These are phyloP conservation scores for Ciconia boyciana DNA, from an alignment of 2,113 vertebrate genomes.

Conservation along the genomic window DNA sequence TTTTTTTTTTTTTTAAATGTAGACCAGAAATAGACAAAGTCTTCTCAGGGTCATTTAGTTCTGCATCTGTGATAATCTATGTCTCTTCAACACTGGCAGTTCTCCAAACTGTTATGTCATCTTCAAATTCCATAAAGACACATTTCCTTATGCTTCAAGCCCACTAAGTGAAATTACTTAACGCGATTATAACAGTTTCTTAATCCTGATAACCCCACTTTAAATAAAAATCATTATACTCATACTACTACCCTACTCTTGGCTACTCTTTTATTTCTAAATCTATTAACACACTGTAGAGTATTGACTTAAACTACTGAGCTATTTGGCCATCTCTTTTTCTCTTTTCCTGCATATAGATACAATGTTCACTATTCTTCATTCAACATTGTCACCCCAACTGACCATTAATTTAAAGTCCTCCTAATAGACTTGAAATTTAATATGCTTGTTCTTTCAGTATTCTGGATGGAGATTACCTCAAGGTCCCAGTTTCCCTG, in stretches of 20 bases:
- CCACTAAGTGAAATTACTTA: neutral
- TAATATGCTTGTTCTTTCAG: neutral
- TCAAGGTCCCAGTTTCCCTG: neutral
- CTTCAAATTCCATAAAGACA: neutral
- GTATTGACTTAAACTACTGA: neutral
- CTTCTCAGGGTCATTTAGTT: neutral
- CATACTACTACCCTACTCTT: neutral
- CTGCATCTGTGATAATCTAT: neutral
- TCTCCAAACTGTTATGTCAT: neutral
- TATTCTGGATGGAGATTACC: neutral
- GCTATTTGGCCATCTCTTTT: neutral
- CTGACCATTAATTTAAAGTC: neutral
- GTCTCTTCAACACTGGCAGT: neutral
- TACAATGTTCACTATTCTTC: neutral
- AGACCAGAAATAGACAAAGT: neutral
- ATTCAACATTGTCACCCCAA: neutral
- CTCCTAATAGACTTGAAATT: neutral
- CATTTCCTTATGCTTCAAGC: neutral
- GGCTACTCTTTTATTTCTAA: neutral
- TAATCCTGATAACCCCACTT: neutral
- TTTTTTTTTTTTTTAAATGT: too few species aligned
- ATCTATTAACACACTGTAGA: neutral
- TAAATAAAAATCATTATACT: neutral
- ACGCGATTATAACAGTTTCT: neutral
- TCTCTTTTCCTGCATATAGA: neutral